Base-by-base conservation (phyloP, 2,888 invertebrate species). In the Sphecodes monilicornis region DNA sequence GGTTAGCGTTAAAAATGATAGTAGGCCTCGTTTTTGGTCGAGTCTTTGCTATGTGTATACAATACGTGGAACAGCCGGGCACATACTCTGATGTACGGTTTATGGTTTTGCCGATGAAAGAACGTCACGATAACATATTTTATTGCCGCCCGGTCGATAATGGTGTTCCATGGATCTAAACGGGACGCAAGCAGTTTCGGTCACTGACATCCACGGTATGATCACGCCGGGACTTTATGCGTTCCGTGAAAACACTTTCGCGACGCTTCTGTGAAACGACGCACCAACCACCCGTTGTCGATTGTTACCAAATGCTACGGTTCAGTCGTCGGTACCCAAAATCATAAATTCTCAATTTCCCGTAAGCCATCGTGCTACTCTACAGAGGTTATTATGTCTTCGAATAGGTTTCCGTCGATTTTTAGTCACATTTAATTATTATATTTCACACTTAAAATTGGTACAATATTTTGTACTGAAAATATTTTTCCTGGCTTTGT, bases 121-220 rank as follows among this genome's bases (percentile, higher is more conserved):
- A 82, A 66, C 72, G 66, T 73, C 77, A 54, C 80, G 80, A 85
- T 85, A 83, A 85, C 83, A 68, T 85, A 82, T 78, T 86, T 86
- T 85, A 82, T 80, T 85, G 54, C 78, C 70, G 46, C 36, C 32
- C 11, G 46, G 2, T 32, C 66, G 76, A 85, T 84, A 85, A 82
- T 82, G 77, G 50, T 68, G n/a, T 50, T 32, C 16, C n/a, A 13
- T 29, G 8, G 13, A 72, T 69, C 75, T 76, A 81, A 83, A 80
- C 75, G 78, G 77, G 50, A 72, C 32, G 60, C 66, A 36, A 66
- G 60, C 72, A 43, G 76, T 79, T 76, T 78, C 73, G 78, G 83
- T 78, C 84, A 76, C 76, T 78, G 83, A 83, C 84, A 78, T 74
- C 78, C 50, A 22, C n/a, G 16, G 54, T 39, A 70, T 66, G 75